Evolutionary conservation across 2,888 invertebrate species (phyloP).

Genomic region (Herminia tarsipennalis): DNA sequence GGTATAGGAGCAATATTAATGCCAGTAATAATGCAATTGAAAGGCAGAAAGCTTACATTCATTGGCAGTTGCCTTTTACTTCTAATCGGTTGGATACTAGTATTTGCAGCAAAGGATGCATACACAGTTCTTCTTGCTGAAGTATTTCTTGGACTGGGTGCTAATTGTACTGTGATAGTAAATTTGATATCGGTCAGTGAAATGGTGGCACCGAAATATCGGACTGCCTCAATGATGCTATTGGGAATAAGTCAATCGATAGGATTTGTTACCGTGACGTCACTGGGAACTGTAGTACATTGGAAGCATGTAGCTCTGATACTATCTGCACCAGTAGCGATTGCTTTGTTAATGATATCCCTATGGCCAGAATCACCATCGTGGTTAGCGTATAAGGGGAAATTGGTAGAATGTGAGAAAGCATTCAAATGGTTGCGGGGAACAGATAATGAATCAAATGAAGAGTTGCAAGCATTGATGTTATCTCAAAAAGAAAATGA

Average conservation of each 20-base stretch:
- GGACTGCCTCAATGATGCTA: conserved; percentile 23
- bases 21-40: neutral
- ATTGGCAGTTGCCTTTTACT: conserved; percentile 23
- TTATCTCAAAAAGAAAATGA: conserved; percentile 11
- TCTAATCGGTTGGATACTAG: conserved; percentile 31
- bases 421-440: conserved; percentile 23
- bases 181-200: conserved; percentile 36
- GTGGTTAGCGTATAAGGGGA: conserved; percentile 35
- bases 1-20: neutral
- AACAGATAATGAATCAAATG: conserved; percentile 10
- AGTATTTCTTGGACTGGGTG: conserved; percentile 27
- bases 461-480: conserved; percentile 14
- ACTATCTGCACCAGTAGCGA: neutral
- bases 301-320: conserved; percentile 5
- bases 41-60: neutral
- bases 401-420: conserved; percentile 19
- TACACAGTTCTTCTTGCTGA: conserved; percentile 21
- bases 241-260: conserved; percentile 22
- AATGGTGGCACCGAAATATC: conserved; percentile 33
- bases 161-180: conserved; percentile 27
- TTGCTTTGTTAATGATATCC: conserved; percentile 7
- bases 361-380: conserved; percentile 36
- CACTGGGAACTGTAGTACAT: conserved; percentile 8
- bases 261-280: conserved; percentile 4
- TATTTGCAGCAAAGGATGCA: conserved; percentile 13